A percentile compares a stretch with the other conserved stretches of the same genome.
Conservation (phyloP, 2,888 invertebrate species). For the Xanthorhoe spadicearia region DNA sequence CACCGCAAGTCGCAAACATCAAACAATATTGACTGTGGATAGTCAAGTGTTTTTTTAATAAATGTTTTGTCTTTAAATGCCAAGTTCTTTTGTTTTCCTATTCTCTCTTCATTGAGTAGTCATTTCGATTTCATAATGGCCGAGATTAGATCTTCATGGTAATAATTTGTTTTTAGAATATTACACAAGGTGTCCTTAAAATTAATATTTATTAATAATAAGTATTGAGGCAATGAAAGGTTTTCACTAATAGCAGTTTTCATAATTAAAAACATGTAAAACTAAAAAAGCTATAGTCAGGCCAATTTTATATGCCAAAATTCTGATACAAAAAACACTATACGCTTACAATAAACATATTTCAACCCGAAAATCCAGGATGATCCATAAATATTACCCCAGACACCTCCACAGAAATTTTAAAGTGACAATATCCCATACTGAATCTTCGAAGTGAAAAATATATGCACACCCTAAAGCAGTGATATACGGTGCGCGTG, state of each 20-base stretch:
- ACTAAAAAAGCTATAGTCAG: not conserved
- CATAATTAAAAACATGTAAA: no score
- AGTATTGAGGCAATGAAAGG: no score
- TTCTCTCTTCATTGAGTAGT: no score
- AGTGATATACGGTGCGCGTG: conserved; percentile 61
- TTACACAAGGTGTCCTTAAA: no score
- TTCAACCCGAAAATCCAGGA: conserved; percentile 76
- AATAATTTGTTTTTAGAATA: no score
- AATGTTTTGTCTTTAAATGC: conserved; percentile 1
- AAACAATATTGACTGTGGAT: conserved; percentile 34
- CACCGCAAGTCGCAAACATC: conserved; percentile 45
- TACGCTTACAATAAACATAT: conserved; percentile 68
- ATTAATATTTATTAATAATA: no score
- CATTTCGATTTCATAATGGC: no score
- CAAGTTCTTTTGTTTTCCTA: not conserved
- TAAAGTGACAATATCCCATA: conserved; percentile 78
- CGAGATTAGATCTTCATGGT: no score
- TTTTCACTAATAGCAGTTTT: no score
- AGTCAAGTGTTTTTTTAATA: conserved; percentile 37
- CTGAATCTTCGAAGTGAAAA: conserved; percentile 71
- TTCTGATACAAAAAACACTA: conserved; percentile 45
- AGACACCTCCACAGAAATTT: conserved; percentile 71
- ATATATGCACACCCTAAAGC: conserved; percentile 72
- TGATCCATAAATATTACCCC: conserved; percentile 80
- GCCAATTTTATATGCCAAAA: not conserved